Base-by-base conservation (phyloP, 2,797 vertebrate species). In the Falco biarmicus region DNA sequence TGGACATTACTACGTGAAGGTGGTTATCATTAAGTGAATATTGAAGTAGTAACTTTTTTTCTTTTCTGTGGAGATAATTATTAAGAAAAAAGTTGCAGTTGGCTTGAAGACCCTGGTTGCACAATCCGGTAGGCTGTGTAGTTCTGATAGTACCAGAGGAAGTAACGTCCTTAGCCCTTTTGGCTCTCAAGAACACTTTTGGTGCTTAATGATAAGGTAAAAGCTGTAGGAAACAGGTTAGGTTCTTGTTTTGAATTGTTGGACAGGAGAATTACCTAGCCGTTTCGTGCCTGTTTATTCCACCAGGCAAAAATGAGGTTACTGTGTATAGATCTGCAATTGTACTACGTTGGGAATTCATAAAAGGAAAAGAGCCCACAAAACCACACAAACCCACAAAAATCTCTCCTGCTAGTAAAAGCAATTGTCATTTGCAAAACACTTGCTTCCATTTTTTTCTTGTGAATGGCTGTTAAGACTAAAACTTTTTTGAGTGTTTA, bases 51-150 rank as follows among this genome's bases (percentile, higher is more conserved):
- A 53, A 47, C 10, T 39, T 8, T 83, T 59, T 70, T 54, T 14
- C 8, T 71, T 79, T 66, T 26, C 39, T 43, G 0, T 28, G 31
- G 51, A 32, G 6, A 2, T 37, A 20, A 25, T 82, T 26, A 21
- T 50, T 24, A 45, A 54, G 47, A 21, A 65, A 45, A 18, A 74
- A 50, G 4, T 39, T 78, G 54, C 17, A 48, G 2, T 11, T 53
- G n/a, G 7, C 37, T 71, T 66, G 17, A 22, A 56, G 47, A 34
- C 16, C 6, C 15, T 17, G 48, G 6, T 29, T 68, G 25, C 0
- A 0, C 8, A 19, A 10, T 43, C 37, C 0, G 0, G 4, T 37
- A 13, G 5, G 15, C 13, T 54, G 17, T 48, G 45, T 48, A 6
- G 41, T 73, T 82, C n/a, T 59, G n/a, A 4, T 64, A 6, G 28